Percentiles rank a stretch among this genome's conserved stretches.
These are phyloP conservation scores for Dipodomys merriami DNA, from an alignment of 2,113 vertebrate genomes.

Conservation along the genomic window DNA sequence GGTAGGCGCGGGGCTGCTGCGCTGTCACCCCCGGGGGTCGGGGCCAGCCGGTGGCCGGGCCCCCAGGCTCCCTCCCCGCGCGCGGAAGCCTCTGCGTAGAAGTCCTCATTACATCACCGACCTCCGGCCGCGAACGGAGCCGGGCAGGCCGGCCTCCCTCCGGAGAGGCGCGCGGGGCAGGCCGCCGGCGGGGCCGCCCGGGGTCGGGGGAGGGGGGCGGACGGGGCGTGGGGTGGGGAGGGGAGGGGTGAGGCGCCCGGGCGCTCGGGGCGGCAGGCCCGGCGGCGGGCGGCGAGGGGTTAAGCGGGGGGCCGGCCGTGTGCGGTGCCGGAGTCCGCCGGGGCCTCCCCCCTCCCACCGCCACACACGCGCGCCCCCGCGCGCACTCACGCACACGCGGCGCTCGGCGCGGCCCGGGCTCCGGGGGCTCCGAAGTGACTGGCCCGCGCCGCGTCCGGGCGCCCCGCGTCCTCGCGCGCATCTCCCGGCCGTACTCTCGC, in stretches of 20 bases:
- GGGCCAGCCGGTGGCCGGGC: neutral
- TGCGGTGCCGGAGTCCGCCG: slow-evolving; percentile 93
- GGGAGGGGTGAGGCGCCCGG: slow-evolving; percentile 59
- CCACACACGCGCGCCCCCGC: slow-evolving; percentile 81
- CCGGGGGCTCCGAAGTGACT: slow-evolving; percentile 92
- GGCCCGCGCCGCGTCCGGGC: slow-evolving; percentile 55
- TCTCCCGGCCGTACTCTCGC: slow-evolving; percentile 69
- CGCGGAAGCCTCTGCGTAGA: slow-evolving; percentile 71
- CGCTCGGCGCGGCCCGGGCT: slow-evolving; percentile 88
- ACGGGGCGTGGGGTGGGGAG: neutral
- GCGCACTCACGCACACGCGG: slow-evolving; percentile 83
- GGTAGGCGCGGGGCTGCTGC: no score
- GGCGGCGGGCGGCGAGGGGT: slow-evolving; percentile 83
- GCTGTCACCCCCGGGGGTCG: neutral
- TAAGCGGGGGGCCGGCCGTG: slow-evolving; percentile 87
- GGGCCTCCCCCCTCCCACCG: slow-evolving; percentile 89
- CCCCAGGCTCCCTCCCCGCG: slow-evolving; percentile 26
- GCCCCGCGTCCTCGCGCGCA: slow-evolving; percentile 59
- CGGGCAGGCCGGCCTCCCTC: slow-evolving; percentile 48
- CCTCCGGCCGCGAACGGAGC: neutral
- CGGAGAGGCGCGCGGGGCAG: slow-evolving; percentile 45
- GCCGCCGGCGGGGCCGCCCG: neutral
- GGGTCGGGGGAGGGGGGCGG: no score
- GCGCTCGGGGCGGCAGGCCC: slow-evolving; percentile 57
- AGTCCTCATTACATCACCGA: slow-evolving; percentile 67